Evolutionary conservation across 2,888 invertebrate genomes (phyloP).

Genomic region (Bembecia ichneumoniformis): DNA sequence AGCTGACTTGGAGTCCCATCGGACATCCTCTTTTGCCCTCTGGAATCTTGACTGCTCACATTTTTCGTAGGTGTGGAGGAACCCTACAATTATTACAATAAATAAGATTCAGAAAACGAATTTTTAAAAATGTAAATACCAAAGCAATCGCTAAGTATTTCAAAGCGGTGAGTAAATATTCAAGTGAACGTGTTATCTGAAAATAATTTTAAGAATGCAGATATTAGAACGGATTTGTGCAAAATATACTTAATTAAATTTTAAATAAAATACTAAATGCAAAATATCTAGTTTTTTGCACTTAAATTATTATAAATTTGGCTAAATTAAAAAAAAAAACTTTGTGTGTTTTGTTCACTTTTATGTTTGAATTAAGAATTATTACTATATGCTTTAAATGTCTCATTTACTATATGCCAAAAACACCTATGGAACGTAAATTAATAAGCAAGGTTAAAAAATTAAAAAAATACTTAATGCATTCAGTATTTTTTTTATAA

Average conservation of each 20-base stretch:
- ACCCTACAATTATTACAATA: slow-evolving; percentile 25
- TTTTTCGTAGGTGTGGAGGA: slow-evolving; percentile 45
- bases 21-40: slow-evolving; percentile 59
- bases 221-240: not conserved
- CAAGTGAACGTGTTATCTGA: not conserved
- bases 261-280: not conserved
- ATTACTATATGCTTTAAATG: too few species aligned
- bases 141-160: not conserved
- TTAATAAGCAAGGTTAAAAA: too few species aligned
- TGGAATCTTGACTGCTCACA: slow-evolving; percentile 36
- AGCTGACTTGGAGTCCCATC: slow-evolving; percentile 62
- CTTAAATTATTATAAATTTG: too few species aligned
- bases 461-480: too few species aligned
- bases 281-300: too few species aligned
- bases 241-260: not conserved
- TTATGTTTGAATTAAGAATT: too few species aligned
- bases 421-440: too few species aligned
- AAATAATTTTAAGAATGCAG: not conserved
- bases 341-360: too few species aligned
- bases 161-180: not conserved
- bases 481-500: too few species aligned
- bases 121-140: not conserved
- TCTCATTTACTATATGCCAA: too few species aligned
- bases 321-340: too few species aligned
- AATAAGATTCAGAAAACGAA: not conserved